Evolutionary conservation across 2,113 vertebrate genomes (phyloP).

Genomic region (Heterotis niloticus): DNA sequence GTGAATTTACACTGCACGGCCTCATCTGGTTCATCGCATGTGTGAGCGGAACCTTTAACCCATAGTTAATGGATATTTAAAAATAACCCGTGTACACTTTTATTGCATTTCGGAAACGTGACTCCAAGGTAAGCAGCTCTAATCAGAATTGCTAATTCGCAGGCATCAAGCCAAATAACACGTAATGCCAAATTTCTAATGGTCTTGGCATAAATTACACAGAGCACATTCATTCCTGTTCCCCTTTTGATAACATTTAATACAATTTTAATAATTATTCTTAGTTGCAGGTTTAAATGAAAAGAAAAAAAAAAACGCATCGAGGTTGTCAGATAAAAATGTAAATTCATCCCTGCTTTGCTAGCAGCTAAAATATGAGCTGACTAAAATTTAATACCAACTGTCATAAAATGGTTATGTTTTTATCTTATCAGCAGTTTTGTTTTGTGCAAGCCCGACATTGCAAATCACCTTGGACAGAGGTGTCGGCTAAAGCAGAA

Average conservation of each 20-base stretch:
- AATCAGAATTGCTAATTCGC: slow-evolving; percentile 2
- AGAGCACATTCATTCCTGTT: slow-evolving; percentile 12
- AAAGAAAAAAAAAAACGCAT: too few relatives aligned
- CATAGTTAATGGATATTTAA: slow-evolving; percentile 47
- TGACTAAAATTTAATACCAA: too few relatives aligned
- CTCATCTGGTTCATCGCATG: background rate
- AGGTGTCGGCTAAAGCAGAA: too few relatives aligned
- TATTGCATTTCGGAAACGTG: slow-evolving; percentile 5
- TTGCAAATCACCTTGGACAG: too few relatives aligned
- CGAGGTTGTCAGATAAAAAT: too few relatives aligned
- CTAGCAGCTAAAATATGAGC: too few relatives aligned
- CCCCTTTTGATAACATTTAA: background rate
- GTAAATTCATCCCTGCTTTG: too few relatives aligned
- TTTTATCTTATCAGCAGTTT: too few relatives aligned
- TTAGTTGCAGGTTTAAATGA: too few relatives aligned
- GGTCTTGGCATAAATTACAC: background rate
- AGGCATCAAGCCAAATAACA: slow-evolving; percentile 5
- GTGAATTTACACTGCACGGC: slow-evolving; percentile 8
- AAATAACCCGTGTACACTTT: slow-evolving; percentile 19
- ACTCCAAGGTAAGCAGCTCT: slow-evolving; percentile 17
- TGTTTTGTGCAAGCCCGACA: too few relatives aligned
- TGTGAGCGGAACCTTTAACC: slow-evolving; percentile 39
- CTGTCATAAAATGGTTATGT: too few relatives aligned
- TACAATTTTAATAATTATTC: too few relatives aligned
- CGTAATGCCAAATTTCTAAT: slow-evolving; percentile 5